Percentiles rank a stretch among this genome's conserved stretches.
Evolutionary conservation across 64 coral and sea anemone genomes (phyloP).

Genomic region (Dendronephthya gigantea): DNA sequence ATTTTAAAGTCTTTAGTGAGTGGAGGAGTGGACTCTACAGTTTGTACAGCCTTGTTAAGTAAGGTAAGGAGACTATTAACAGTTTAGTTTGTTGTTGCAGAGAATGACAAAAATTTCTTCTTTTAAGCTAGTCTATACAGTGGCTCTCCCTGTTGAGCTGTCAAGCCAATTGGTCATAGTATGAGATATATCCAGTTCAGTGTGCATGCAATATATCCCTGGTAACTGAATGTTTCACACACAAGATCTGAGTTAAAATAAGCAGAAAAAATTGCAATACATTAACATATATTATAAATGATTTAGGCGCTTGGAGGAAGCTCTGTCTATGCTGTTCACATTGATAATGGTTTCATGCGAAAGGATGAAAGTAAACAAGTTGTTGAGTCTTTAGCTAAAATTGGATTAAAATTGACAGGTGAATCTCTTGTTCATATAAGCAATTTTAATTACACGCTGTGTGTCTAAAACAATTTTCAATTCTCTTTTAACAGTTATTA

Average conservation of each 20-base stretch:
- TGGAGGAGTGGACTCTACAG: slow-evolving; percentile 97
- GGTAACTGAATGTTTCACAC: no score
- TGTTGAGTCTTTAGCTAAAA: slow-evolving; percentile 63
- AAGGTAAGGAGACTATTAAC: slow-evolving; percentile 35
- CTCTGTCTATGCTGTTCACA: slow-evolving; percentile 76
- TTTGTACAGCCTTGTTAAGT: slow-evolving; percentile 75
- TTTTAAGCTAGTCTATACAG: no score
- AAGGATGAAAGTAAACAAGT: slow-evolving; percentile 83
- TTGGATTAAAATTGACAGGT: slow-evolving; percentile 85
- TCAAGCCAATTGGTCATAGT: no score
- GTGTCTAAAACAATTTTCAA: background rate
- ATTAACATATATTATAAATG: no score
- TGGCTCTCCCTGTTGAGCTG: no score
- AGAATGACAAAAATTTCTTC: no score
- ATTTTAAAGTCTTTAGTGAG: slow-evolving; percentile 62
- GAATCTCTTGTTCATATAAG: background rate
- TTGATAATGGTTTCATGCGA: slow-evolving; percentile 99
- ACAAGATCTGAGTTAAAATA: no score
- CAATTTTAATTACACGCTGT: no score
- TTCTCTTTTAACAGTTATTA: slow-evolving; percentile 50
- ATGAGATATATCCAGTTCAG: no score
- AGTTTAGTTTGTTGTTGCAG: no score
- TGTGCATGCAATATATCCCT: no score
- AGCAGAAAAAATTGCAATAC: no score
- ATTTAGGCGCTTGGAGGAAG: slow-evolving; percentile 61